Evolutionary conservation across 2,797 vertebrate genomes (phyloP), one percentile per base, ranked within the genome.

Genomic region (Phoxinus dragarum): DNA sequence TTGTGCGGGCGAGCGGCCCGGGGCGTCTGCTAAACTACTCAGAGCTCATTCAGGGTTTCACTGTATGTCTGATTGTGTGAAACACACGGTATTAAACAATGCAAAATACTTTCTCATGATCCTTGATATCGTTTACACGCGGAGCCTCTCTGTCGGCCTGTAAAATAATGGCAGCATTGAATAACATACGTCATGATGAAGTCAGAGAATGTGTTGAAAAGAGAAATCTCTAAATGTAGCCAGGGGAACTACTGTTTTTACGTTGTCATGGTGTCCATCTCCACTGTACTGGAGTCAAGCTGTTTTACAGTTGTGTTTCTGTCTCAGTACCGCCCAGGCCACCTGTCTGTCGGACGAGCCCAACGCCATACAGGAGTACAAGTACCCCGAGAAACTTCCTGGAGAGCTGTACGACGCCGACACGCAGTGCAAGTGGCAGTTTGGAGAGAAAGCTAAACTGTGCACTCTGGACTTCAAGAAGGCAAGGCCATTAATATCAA

Each of bases 381-480:
- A 90, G 59, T 98, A 97, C 87, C 97, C 97, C 0, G 96, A 97
- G 92, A 95, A 97, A 91, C 88, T 98, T 85, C 97, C 97, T 0
- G 97, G 97, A 34, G 95, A 98, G 91, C 80, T 98, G 23, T 98
- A 98, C 0, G 96, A 98, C 0, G 96, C 97, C 0, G 95, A 97
- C 93, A 98, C 96, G 0, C 97, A 98, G 91, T 98, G 97, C 95
- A 97, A 97, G 91, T 98, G 97, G 97, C 97, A 98, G 88, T 98
- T 98, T 74, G 97, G 97, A 81, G 96, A 97, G 90, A 97, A 97
- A 90, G 97, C 97, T 93, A 98, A 96, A 90, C 95, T 98, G 86
- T 98, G 97, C 92, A 96, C 95, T 87, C 94, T 98, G 78, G 94
- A 97, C 90, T 97, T 98, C 73, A 97, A 97, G 92, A 98, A 98